Evolutionary conservation across 2,797 vertebrate genomes (phyloP).

Genomic region (Otus scops): DNA sequence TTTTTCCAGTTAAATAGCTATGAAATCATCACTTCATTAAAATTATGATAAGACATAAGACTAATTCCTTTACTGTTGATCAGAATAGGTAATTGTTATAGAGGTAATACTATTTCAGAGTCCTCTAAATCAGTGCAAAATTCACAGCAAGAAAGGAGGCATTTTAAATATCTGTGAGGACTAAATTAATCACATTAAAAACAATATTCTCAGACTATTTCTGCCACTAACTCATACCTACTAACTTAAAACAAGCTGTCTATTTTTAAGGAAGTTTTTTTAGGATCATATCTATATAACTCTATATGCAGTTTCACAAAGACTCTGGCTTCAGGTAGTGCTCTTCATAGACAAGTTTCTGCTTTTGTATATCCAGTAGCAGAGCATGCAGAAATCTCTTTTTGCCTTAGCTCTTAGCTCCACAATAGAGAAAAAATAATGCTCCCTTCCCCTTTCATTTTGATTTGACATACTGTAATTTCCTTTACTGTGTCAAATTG

Average conservation of each 20-base stretch:
- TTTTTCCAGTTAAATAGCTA: background rate
- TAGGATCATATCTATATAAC: fast-evolving
- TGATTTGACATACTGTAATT: background rate
- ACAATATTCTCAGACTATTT: background rate
- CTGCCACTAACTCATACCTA: background rate
- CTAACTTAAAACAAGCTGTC: background rate
- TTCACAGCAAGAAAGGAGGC: background rate
- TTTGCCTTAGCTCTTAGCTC: background rate
- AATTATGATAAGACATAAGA: background rate
- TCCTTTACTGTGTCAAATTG: background rate
- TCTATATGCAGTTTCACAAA: background rate
- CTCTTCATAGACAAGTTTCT: background rate
- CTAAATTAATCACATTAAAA: background rate
- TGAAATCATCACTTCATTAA: background rate
- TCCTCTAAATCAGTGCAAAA: background rate
- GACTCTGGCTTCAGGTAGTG: background rate
- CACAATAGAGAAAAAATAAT: background rate
- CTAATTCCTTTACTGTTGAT: background rate
- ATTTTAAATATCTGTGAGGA: fast-evolving
- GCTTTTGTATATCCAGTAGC: fast-evolving
- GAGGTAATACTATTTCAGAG: background rate
- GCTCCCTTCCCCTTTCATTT: background rate
- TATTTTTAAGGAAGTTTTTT: background rate
- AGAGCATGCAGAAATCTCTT: background rate
- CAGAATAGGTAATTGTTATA: background rate